These are phyloP conservation scores for Campylomormyrus numenius DNA, from an alignment of 2,113 vertebrate genomes.

Conservation along the genomic window DNA sequence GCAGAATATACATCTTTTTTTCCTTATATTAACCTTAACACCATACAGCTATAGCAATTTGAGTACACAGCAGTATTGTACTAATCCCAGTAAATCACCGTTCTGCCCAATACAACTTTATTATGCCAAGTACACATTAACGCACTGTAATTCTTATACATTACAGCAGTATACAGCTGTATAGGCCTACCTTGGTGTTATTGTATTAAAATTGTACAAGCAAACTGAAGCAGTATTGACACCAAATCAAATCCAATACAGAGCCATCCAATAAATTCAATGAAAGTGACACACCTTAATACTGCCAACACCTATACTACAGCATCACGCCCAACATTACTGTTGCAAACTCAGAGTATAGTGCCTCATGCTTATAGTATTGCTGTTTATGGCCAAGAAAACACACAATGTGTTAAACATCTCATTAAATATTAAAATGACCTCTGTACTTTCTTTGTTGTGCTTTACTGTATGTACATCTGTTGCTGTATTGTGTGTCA, in stretches of 20 bases:
- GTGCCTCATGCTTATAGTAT: not conserved
- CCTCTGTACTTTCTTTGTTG: not conserved
- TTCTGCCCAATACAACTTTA: not conserved
- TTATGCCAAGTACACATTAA: not conserved
- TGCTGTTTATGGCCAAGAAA: not conserved
- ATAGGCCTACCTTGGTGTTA: not conserved
- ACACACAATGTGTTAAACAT: not conserved
- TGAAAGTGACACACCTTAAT: not conserved
- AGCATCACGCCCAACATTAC: not conserved
- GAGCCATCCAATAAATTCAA: not conserved
- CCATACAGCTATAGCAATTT: not conserved
- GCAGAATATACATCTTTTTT: not conserved
- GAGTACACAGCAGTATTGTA: not conserved
- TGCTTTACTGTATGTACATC: not conserved
- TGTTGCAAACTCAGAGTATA: not conserved
- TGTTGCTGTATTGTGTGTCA: not conserved
- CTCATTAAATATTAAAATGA: not conserved
- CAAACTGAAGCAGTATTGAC: not conserved
- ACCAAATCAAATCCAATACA: not conserved
- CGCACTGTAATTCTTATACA: not conserved
- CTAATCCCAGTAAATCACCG: not conserved
- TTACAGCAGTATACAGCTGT: not conserved
- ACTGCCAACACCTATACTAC: not conserved
- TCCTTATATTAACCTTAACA: not conserved
- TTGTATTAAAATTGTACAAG: not conserved